A percentile compares a stretch with the other conserved stretches of the same genome.
Conservation (phyloP, 2,888 invertebrate genomes). For the Phalera bucephala region DNA sequence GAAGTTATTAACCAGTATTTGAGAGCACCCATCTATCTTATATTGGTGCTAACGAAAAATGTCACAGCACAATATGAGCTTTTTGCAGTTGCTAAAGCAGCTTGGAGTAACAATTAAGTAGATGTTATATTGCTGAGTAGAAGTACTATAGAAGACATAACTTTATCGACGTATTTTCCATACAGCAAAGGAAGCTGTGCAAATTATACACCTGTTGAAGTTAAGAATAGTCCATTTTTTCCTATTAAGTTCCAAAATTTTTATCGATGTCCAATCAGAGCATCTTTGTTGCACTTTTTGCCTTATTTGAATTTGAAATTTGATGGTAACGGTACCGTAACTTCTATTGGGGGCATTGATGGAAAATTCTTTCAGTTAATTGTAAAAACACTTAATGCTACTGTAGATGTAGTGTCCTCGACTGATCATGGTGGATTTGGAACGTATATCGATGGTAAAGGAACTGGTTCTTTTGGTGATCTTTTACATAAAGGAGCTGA, state of each 20-base stretch:
- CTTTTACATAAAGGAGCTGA: slow-evolving; percentile 42
- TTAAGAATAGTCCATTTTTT: slow-evolving; percentile 35
- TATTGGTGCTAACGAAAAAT: slow-evolving; percentile 38
- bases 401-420: slow-evolving; percentile 30
- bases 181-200: slow-evolving; percentile 42
- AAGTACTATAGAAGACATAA: slow-evolving; percentile 21
- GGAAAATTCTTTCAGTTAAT: slow-evolving; percentile 36
- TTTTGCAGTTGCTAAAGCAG: slow-evolving; percentile 32
- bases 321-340: slow-evolving; percentile 29
- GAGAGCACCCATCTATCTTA: slow-evolving; percentile 36
- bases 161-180: slow-evolving; percentile 50
- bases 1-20: slow-evolving; percentile 31
- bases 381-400: slow-evolving; percentile 43
- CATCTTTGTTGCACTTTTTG: slow-evolving; percentile 28
- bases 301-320: slow-evolving; percentile 34
- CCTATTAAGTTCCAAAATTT: slow-evolving; percentile 53
- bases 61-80: slow-evolving; percentile 18
- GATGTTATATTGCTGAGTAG: slow-evolving; percentile 26
- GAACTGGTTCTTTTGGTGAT: slow-evolving; percentile 38
- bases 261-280: slow-evolving; percentile 47
- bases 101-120: too few species aligned
- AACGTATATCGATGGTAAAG: slow-evolving; percentile 32
- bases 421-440: slow-evolving; percentile 28
- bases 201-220: slow-evolving; percentile 36
- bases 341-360: slow-evolving; percentile 42